A percentile compares a stretch with the other conserved stretches of the same genome.
These are phyloP conservation scores for Coryphaenoides rupestris DNA, from an alignment of 2,113 vertebrate genomes.

Conservation along the genomic window DNA sequence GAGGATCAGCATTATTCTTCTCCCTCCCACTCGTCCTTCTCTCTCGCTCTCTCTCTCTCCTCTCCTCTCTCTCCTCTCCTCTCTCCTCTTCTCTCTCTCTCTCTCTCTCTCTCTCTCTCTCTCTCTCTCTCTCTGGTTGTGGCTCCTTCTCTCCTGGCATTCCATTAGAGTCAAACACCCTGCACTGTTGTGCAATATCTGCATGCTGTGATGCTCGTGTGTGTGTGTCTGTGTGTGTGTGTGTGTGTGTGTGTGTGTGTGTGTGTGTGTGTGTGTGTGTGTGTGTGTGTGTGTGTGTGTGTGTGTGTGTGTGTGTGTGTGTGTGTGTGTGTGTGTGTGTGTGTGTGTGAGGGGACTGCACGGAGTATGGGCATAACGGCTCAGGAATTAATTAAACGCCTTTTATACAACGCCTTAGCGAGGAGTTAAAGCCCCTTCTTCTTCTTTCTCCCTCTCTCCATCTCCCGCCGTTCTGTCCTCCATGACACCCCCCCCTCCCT, in stretches of 20 bases:
- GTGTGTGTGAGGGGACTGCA: neutral
- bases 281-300: constrained; percentile 18
- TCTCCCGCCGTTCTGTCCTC: constrained; percentile 10
- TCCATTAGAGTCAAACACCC: constrained; percentile 30
- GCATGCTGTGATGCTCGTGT: constrained; percentile 23
- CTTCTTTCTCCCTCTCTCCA: neutral
- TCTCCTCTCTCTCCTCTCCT: neutral
- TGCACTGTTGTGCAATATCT: neutral
- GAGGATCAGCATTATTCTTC: constrained; percentile 11
- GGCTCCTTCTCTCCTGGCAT: constrained; percentile 40
- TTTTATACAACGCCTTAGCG: constrained; percentile 16
- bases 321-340: constrained; percentile 15
- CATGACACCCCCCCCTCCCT: neutral
- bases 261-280: constrained; percentile 15
- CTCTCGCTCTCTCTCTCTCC: neutral
- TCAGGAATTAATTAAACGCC: constrained; percentile 33
- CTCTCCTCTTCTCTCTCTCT: neutral
- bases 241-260: constrained; percentile 6
- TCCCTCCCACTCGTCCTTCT: neutral
- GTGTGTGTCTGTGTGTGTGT: constrained; percentile 21
- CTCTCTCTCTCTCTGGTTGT: constrained; percentile 25
- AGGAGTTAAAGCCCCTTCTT: neutral
- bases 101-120: constrained; percentile 19
- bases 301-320: constrained; percentile 22
- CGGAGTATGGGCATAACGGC: constrained; percentile 17